Base-by-base conservation (phyloP, 1,140 invertebrate genomes). In the Melanaphis sacchari region DNA sequence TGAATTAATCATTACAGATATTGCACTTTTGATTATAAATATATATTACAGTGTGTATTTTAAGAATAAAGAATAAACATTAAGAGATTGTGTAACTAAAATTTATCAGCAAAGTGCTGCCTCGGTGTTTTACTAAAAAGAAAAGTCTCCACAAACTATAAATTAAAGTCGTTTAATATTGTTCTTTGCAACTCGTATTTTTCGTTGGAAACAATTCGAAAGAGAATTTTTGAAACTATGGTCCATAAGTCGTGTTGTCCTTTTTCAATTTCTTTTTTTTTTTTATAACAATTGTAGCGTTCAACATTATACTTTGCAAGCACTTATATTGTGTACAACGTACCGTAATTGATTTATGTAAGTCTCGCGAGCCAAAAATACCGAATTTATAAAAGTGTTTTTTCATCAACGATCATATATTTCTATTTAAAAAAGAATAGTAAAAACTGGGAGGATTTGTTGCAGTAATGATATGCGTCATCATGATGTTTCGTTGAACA, bases 121-220 rank as follows among this genome's bases (percentile, higher is more conserved):
- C 82, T 41, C 24, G 40, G 82, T 43, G 41, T 87, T 87, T 87
- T 21, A 36, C 43, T 87, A 87, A 87, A 46, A 46, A n/a, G 21
- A 46, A 87, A 49, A 49, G 41, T 87, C 26, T 21, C 18, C 31
- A n/a, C 6, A 49, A 87, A 87, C n/a, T 46, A 87, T 87, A 87
- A 87, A 87, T 87, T 46, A 87, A n/a, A 22, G 43, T 87, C 85
- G 43, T 87, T 87, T 87, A 87, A 87, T 46, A 87, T 87, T 87
- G 31, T 87, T 87, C 31, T 46, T 87, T 18, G 31, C 4, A 18
- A 87, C 85, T 46, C 24, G 41, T 85, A 85, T 43, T 87, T 87
- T n/a, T n/a, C 26, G 41, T n/a, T 22, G 43, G 41, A 43, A 87
- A 87, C 41, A n/a, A 88, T 52, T 9, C 46, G 21, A 52, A 52